Percentiles rank a stretch among this genome's conserved stretches.
Conservation (phyloP, 2,888 invertebrate species). For the Andrena fulva region DNA sequence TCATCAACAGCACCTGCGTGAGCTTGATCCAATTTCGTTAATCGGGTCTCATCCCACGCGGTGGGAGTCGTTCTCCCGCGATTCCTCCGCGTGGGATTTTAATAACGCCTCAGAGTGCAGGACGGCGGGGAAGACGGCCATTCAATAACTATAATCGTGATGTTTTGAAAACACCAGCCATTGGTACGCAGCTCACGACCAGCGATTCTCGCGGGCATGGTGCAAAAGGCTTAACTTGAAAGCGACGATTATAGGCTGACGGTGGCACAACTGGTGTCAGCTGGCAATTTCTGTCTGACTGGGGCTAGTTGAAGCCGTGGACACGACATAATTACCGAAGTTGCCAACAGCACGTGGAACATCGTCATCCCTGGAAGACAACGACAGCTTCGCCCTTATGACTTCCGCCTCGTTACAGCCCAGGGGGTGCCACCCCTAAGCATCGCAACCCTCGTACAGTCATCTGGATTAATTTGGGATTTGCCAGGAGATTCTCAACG, state of each 20-base stretch:
- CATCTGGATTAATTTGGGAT: slow-evolving; percentile 56
- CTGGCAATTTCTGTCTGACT: slow-evolving; percentile 71
- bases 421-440: neutral
- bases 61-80: neutral
- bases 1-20: slow-evolving; percentile 38
- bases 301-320: slow-evolving; percentile 67
- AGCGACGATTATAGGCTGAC: slow-evolving; percentile 35
- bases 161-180: slow-evolving; percentile 41
- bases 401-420: slow-evolving; percentile 64
- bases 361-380: slow-evolving; percentile 58
- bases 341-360: slow-evolving; percentile 68
- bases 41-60: slow-evolving; percentile 9
- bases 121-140: neutral
- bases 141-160: slow-evolving; percentile 47
- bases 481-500: slow-evolving; percentile 8
- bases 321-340: slow-evolving; percentile 75
- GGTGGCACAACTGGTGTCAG: slow-evolving; percentile 54
- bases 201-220: slow-evolving; percentile 16
- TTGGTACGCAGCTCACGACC: slow-evolving; percentile 16
- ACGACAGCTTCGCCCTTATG: slow-evolving; percentile 62
- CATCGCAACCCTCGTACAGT: slow-evolving; percentile 24
- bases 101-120: slow-evolving; percentile 2
- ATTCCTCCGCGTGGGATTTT: slow-evolving; percentile 17
- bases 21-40: slow-evolving; percentile 32
- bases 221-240: slow-evolving; percentile 69